Evolutionary conservation across 2,797 vertebrate species (phyloP), one percentile per base, ranked within the genome.

Genomic region (Erethizon dorsatum): DNA sequence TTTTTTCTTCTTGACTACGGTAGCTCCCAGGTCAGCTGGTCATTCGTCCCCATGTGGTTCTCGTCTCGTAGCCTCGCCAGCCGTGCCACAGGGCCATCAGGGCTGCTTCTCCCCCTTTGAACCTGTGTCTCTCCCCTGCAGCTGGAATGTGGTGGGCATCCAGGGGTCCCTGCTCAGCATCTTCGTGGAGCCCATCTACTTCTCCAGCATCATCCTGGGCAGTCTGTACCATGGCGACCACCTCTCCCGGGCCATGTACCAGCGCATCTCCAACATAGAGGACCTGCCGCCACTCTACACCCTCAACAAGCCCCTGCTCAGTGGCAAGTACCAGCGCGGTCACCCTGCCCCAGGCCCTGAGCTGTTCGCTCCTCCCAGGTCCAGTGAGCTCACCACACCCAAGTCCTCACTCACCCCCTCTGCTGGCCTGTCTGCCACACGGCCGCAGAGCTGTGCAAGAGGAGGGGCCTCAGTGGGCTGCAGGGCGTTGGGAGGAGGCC

Each of bases 171-270:
- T 99, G 98, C 99, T 99, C 99, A 99, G 99, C 99, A 99, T 99
- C 98, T 99, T 99, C 97, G 98, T 99, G 75, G 99, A 99, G 98
- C 99, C 99, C 33, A 99, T 99, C 98, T 99, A 99, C 99, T 99
- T 99, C 99, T 99, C 99, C 96, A 99, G 99, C 99, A 99, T 99
- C 99, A 99, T 99, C 98, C 98, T 99, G 97, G 99, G 99, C 97
- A 99, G 99, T 98, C 99, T 99, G 77, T 99, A 99, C 99, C 99
- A 99, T 41, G 99, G 99, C 20, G 99, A 99, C 98, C 99, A 99
- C 98, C 99, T 99, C 91, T 99, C 99, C 97, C 99, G 99, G 95
- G 99, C 99, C 98, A 99, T 99, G 98, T 99, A 99, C 99, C 99
- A 99, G 99, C 99, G 99, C 96, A 99, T 99, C 98, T 98, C 99